These are phyloP conservation scores for Nemurella pictetii DNA, from an alignment of 2,888 invertebrate species.

Conservation along the genomic window DNA sequence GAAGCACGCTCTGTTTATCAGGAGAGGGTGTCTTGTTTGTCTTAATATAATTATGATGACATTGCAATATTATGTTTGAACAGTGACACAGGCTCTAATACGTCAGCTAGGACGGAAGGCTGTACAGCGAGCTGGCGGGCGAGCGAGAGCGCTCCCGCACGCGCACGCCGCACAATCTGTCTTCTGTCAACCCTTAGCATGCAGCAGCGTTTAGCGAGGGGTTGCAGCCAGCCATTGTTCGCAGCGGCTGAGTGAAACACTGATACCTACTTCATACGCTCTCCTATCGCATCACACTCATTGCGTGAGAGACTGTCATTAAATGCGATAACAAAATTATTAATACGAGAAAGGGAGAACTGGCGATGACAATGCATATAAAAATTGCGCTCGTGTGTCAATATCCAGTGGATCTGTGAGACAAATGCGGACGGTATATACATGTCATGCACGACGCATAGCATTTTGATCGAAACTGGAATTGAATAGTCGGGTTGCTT, in stretches of 20 bases:
- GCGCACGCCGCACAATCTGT: not conserved
- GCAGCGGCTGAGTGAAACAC: not conserved
- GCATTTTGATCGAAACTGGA: not conserved
- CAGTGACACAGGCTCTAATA: constrained; percentile 8
- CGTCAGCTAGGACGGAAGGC: not conserved
- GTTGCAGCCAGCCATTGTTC: not conserved
- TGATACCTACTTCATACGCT: not conserved
- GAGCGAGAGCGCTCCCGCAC: not conserved
- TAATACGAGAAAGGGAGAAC: not conserved
- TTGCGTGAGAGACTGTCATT: not conserved
- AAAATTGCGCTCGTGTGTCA: not conserved
- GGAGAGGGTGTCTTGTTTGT: constrained; percentile 3
- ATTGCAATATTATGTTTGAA: constrained; percentile 28
- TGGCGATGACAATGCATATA: not conserved
- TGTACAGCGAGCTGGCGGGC: not conserved
- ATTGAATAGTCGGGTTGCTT: not conserved
- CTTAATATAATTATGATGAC: constrained; percentile 28
- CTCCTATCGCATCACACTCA: not conserved
- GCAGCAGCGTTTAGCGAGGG: not conserved
- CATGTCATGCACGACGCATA: not conserved
- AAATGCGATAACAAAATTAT: not conserved
- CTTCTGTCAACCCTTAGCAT: not conserved
- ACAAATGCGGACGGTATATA: too few relatives aligned
- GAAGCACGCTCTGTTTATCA: constrained; percentile 3
- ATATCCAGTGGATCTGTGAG: not conserved